These are phyloP conservation scores for Saimiri boliviensis DNA, from an alignment of 2,113 vertebrate species.

Conservation along the genomic window DNA sequence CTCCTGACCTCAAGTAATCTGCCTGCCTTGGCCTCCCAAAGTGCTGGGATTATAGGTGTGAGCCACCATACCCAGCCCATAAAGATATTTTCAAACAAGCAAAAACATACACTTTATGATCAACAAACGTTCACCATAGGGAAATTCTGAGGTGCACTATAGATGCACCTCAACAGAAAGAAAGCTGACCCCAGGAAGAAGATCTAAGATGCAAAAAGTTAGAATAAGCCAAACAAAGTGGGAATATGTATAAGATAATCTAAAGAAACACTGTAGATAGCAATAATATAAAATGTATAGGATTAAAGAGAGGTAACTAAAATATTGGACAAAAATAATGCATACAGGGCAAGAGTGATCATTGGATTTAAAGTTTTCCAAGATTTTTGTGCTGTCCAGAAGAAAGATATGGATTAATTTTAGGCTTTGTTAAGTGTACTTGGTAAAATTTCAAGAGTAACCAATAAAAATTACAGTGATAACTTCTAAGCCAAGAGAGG, in stretches of 20 bases:
- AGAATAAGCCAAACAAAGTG: background rate
- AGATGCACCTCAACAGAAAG: background rate
- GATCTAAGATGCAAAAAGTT: background rate
- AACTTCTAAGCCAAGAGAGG: background rate
- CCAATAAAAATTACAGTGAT: background rate
- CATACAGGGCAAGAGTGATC: background rate
- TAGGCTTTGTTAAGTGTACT: background rate
- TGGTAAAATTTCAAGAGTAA: background rate
- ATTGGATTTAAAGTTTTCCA: background rate
- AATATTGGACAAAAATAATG: background rate
- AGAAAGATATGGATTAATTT: background rate
- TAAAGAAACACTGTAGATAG: background rate
- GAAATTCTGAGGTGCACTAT: background rate
- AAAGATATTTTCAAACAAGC: constrained; percentile 3
- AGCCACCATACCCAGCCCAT: background rate
- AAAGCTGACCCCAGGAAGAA: background rate
- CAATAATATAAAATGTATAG: background rate
- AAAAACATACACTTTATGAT: background rate
- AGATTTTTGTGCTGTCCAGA: background rate
- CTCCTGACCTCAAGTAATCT: too few relatives aligned
- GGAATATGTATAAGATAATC: background rate
- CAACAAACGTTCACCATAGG: background rate
- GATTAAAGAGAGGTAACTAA: background rate
- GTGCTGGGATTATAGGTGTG: too few relatives aligned
- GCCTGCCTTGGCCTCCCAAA: too few relatives aligned